Conservation (phyloP, 2,797 vertebrate genomes). For the Diglossa cyanea region DNA sequence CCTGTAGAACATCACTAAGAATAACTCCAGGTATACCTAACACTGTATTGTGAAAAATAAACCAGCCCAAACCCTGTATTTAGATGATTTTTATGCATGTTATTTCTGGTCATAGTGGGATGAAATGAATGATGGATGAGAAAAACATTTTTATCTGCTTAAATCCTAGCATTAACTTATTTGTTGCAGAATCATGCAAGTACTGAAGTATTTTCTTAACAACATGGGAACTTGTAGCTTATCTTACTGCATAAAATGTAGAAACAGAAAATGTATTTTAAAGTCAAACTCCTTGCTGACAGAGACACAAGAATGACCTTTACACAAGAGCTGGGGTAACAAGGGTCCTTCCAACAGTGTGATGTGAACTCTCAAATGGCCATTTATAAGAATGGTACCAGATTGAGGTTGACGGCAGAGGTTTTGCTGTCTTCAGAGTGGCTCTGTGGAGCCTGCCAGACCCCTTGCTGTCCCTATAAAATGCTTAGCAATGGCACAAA, state of each 20-base stretch:
- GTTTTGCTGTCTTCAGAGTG: neutral
- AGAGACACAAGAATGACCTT: neutral
- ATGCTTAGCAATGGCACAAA: neutral
- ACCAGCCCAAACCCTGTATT: neutral
- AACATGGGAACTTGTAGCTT: neutral
- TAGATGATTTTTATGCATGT: neutral
- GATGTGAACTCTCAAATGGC: neutral
- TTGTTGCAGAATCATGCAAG: neutral
- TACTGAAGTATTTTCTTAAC: neutral
- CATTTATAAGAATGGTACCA: neutral
- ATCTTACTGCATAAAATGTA: neutral
- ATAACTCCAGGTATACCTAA: neutral
- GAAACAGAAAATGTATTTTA: neutral
- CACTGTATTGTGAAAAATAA: neutral
- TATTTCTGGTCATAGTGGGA: neutral
- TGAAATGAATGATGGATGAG: neutral
- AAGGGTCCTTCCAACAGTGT: neutral
- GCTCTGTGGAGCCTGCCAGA: fast-evolving
- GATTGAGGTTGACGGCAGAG: neutral
- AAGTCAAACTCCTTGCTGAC: neutral
- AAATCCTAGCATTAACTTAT: neutral
- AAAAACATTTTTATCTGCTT: neutral
- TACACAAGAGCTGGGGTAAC: neutral
- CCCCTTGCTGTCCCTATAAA: neutral
- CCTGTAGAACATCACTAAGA: neutral